Conservation (phyloP, 2,888 invertebrate species). For the Hipparchia sbordonii region DNA sequence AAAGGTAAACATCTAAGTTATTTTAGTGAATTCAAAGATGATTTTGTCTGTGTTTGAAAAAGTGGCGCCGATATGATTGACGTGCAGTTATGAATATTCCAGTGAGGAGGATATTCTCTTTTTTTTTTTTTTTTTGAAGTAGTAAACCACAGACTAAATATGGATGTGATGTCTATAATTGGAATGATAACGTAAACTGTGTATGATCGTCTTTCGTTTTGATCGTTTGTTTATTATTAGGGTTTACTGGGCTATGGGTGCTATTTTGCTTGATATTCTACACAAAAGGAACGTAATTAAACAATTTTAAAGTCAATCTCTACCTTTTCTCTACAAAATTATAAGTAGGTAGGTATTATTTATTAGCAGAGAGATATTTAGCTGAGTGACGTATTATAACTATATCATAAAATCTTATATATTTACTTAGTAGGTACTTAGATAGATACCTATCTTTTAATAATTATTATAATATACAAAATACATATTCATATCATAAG, state of each 20-base stretch:
- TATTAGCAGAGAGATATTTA: not conserved
- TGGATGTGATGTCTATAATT: conserved; percentile 38
- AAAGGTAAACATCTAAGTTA: conserved; percentile 79
- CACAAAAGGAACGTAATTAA: not conserved
- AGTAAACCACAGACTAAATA: conserved; percentile 46
- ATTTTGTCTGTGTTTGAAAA: conserved; percentile 64
- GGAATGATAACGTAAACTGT: conserved; percentile 34
- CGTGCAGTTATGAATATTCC: conserved; percentile 59
- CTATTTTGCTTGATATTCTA: conserved; percentile 10
- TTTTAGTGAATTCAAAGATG: conserved; percentile 79
- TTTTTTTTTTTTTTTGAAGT: conserved; percentile 49
- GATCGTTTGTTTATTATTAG: conserved; percentile 19
- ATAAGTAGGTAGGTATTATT: not conserved
- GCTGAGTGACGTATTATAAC: too few relatives aligned
- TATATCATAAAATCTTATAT: too few relatives aligned
- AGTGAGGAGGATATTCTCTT: too few relatives aligned
- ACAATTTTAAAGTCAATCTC: not conserved
- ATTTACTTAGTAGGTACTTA: not conserved
- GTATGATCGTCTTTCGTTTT: conserved; percentile 26
- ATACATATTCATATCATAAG: too few relatives aligned
- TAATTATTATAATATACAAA: too few relatives aligned
- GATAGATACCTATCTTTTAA: too few relatives aligned
- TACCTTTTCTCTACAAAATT: not conserved
- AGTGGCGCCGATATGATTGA: conserved; percentile 79
- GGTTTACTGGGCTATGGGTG: conserved; percentile 16